Evolutionary conservation across 2,888 invertebrate genomes (phyloP).

Genomic region (Aleiodes testaceus): DNA sequence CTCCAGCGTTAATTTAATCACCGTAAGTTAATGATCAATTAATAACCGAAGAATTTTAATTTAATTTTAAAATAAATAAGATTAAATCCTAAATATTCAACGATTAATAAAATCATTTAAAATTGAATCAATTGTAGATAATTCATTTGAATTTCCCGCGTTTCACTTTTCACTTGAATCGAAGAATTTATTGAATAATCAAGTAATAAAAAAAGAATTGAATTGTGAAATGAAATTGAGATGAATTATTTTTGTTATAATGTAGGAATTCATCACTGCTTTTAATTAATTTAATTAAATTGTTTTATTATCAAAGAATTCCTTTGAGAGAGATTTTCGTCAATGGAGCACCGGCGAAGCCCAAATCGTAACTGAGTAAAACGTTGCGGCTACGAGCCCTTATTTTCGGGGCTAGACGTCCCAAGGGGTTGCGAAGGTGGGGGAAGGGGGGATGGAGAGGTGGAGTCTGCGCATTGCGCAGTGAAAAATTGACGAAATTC

Average conservation of each 20-base stretch:
- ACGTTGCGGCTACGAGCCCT: slow-evolving; percentile 65
- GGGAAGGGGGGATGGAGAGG: slow-evolving; percentile 6
- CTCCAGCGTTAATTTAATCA: slow-evolving; percentile 14
- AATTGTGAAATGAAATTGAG: neutral
- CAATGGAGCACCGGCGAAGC: slow-evolving; percentile 53
- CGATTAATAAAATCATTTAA: neutral
- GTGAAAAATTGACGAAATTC: neutral
- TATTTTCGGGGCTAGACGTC: slow-evolving; percentile 52
- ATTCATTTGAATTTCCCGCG: neutral
- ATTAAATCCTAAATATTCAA: neutral
- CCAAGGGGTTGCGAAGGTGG: slow-evolving; percentile 33
- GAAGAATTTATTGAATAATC: neutral
- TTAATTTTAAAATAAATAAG: neutral
- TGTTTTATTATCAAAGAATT: slow-evolving; percentile 42
- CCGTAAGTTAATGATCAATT: slow-evolving; percentile 4
- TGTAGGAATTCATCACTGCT: slow-evolving; percentile 13
- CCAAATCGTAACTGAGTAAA: slow-evolving; percentile 60
- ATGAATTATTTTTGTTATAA: neutral
- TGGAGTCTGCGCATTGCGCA: neutral
- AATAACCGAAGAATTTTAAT: neutral
- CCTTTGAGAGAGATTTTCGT: slow-evolving; percentile 53
- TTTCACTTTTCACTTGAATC: neutral
- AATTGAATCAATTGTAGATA: neutral
- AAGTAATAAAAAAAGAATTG: neutral
- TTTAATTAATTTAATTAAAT: slow-evolving; percentile 15